Evolutionary conservation across 1,140 invertebrate species (phyloP), one percentile per base, ranked within the genome.

Genomic region (Nebria ingens): DNA sequence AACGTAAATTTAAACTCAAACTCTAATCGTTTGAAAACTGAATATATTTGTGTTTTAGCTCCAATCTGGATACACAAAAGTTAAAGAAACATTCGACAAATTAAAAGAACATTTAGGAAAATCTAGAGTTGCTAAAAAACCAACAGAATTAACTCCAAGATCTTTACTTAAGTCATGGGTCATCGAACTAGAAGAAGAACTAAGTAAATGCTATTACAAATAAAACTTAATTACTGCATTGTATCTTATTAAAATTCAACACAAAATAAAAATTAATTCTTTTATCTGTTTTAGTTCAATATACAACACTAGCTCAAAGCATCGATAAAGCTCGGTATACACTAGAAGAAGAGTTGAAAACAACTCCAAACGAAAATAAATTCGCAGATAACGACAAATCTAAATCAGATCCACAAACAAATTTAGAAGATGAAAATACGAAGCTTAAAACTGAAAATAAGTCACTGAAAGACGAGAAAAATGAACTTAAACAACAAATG

Each of bases 141-240:
- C 83, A 2, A 82, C 79, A 2, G 85, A 88, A 58, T 66, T 81
- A 52, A 81, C 82, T 51, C 80, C 84, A 6, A 85, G 85, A 75
- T 62, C 81, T 40, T 81, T 87, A 71, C 68, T 90, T 54, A 86
- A 85, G 61, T 86, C 80, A 61, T 84, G 87, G 80, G 80, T 89
- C 1, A 82, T 86, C 52, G 86, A 89, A 42, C 73, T 89, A 60
- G 87, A 89, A 69, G 83, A 76, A 65, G 87, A 91, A 76, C 84
- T 89, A 61, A 79, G 84, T 86, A 75, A 64, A 53, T 51, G 58
- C 52, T 29, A 21, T 19, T 34, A 19, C 25, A 58, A 53, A 22
- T n/a, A 54, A 22, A 53, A 34, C n/a, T n/a, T n/a, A n/a, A 54
- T 52, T 22, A 15, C 19, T 25, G 12, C 52, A 34, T 54, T 13